These are phyloP conservation scores for Papilio polyxenes DNA, from an alignment of 1,140 invertebrate genomes.

Conservation along the genomic window DNA sequence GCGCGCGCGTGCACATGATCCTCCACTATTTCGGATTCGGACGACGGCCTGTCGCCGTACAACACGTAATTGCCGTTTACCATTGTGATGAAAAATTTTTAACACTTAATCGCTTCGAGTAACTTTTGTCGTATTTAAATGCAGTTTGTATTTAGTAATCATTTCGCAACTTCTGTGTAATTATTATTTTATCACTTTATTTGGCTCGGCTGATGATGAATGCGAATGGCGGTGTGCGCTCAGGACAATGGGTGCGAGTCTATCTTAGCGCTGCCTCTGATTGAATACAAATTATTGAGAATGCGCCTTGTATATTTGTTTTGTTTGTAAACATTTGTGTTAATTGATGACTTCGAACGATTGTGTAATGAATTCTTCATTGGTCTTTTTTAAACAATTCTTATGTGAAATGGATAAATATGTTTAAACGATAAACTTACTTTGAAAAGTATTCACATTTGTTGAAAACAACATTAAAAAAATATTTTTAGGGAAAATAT, in stretches of 20 bases:
- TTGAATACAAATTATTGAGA: slow-evolving; percentile 49
- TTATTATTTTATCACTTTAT: slow-evolving; percentile 25
- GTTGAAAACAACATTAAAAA: neutral
- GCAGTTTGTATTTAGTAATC: slow-evolving; percentile 33
- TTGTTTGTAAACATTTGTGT: slow-evolving; percentile 39
- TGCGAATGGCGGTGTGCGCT: neutral
- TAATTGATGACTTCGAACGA: slow-evolving; percentile 33
- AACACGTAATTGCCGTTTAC: slow-evolving; percentile 75
- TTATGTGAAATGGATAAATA: slow-evolving; percentile 43
- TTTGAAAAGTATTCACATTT: neutral
- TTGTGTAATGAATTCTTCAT: slow-evolving; percentile 63
- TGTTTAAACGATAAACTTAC: slow-evolving; percentile 38
- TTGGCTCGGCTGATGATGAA: neutral
- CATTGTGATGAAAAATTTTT: slow-evolving; percentile 56
- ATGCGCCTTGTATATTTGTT: slow-evolving; percentile 73
- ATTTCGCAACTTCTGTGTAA: slow-evolving; percentile 30
- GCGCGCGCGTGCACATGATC: slow-evolving; percentile 72
- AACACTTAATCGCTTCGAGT: slow-evolving; percentile 28
- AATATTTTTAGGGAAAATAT: neutral
- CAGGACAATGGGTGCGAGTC: slow-evolving; percentile 25
- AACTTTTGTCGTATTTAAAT: slow-evolving; percentile 29
- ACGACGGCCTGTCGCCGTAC: slow-evolving; percentile 72
- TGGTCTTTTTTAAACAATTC: slow-evolving; percentile 49
- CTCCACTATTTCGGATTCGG: slow-evolving; percentile 70
- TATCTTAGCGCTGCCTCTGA: slow-evolving; percentile 44